phyloP scores from a whole-genome alignment of 2,797 vertebrate genomes.

The Rhodeus uyekii region DNA sequence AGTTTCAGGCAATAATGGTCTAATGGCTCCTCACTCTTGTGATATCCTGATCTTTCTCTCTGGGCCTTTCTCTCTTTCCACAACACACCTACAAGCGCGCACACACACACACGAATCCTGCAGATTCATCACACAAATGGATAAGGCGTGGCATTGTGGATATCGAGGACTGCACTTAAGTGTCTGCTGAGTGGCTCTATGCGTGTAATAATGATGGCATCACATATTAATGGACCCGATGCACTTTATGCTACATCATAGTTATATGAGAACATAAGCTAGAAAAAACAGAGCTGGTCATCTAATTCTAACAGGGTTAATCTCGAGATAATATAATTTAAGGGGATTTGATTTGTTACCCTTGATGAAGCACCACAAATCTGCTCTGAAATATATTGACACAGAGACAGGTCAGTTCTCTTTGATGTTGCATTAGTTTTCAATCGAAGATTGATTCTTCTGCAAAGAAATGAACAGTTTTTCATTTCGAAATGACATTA shows the following conservation, averaged over 20 bases:
- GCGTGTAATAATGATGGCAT: conserved; percentile 70
- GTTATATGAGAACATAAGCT: conserved; percentile 25
- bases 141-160: conserved; percentile 48
- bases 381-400: background rate
- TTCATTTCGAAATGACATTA: background rate
- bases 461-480: background rate
- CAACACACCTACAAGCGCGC: conserved; percentile 39
- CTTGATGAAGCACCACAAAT: background rate
- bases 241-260: conserved; percentile 46
- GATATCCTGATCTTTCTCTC: conserved; percentile 61
- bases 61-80: conserved; percentile 42
- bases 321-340: background rate
- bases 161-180: conserved; percentile 56
- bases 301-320: background rate
- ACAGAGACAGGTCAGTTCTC: background rate
- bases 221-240: conserved; percentile 47
- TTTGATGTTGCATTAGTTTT: background rate
- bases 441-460: background rate
- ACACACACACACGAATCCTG: conserved; percentile 23
- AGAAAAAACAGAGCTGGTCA: conserved; percentile 29
- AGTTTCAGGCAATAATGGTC: conserved; percentile 68
- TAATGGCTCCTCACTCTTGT: conserved; percentile 60
- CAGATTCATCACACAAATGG: conserved; percentile 54
- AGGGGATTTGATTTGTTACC: background rate
- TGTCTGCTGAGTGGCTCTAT: conserved; percentile 74